Evolutionary conservation across 2,113 vertebrate genomes (phyloP).

Genomic region (human): GRCh38 chr14:75387501-75388000

Average conservation of each 20-base stretch:
- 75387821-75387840: not conserved
- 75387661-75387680: not conserved
- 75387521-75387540: not conserved
- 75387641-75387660: not conserved
- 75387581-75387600: not conserved
- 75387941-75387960: not conserved
- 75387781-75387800: not conserved
- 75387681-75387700: not conserved
- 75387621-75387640: not conserved
- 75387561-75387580: not conserved
- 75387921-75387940: not conserved
- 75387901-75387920: not conserved
- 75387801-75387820: not conserved
- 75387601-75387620: not conserved
- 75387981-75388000: not conserved
- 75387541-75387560: not conserved
- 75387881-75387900: not conserved
- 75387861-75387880: not conserved
- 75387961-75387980: not conserved
- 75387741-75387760: not conserved
- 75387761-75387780: not conserved
- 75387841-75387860: not conserved
- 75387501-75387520: not conserved
- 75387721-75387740: not conserved
- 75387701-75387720: not conserved